Evolutionary conservation across 2,797 vertebrate genomes (phyloP), one percentile per base, ranked within the genome.

Genomic region (Hydrolagus colliei): DNA sequence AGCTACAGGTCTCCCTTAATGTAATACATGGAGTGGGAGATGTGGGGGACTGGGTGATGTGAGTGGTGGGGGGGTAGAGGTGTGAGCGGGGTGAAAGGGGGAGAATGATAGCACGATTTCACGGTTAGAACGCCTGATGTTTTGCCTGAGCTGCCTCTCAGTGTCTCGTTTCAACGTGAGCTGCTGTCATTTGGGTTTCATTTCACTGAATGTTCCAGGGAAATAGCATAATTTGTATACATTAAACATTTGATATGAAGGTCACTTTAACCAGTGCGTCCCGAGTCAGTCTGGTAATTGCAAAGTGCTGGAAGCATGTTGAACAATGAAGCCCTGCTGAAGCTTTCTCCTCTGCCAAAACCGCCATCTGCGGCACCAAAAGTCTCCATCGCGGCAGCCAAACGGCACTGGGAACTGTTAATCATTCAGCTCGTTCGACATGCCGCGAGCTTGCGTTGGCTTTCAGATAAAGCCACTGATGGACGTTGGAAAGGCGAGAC

Each of bases 381-480:
- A 32, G 78, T 18, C 62, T 59, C 62, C 35, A 9, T 9, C 12
- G 79, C 79, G 35, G 16, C 14, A 35, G 16, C 88, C 87, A 18
- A 87, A 88, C 77, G 85, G 87, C 91, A 90, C 88, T 88, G 87
- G 88, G 20, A 0, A 22, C 85, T 68, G 87, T 89, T 91, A 76
- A 86, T 41, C 87, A 89, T 74, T 86, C 41, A 52, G 85, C 12
- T 82, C 80, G 92, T 65, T 91, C 41, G 92, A 93, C 92, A 93
- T 27, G 91, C 72, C 90, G 62, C 93, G 94, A 52, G 91, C 94
- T 93, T 89, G 88, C 93, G 73, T 87, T 12, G 1, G 12, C 87
- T 85, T 87, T 87, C 78, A 84, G 79, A 84, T 84, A 84, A 84
- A 41, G 8, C 4, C 41, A 27, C 79, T 71, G 79, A 71, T 41